Conservation (phyloP, 2,888 invertebrate genomes). For the Periphyllus acericola region DNA sequence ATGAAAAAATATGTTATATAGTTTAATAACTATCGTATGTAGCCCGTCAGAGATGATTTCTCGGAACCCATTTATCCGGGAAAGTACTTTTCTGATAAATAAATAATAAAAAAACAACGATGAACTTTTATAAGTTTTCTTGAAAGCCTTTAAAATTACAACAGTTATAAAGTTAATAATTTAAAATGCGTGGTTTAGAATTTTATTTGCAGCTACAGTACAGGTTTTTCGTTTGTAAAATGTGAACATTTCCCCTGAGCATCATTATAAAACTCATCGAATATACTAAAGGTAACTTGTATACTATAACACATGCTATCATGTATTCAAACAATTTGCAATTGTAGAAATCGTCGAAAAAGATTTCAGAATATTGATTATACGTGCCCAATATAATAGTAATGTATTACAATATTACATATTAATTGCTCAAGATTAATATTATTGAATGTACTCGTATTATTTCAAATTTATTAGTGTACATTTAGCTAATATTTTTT, state of each 20-base stretch:
- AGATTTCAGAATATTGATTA: neutral
- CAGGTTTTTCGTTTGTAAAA: slow-evolving; percentile 3
- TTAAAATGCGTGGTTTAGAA: neutral
- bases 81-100: neutral
- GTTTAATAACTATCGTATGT: neutral
- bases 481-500: too few species aligned
- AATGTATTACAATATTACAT: too few species aligned
- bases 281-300: slow-evolving; percentile 2
- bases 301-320: neutral
- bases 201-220: neutral
- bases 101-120: neutral
- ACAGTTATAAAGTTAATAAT: neutral
- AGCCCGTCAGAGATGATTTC: neutral
- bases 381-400: too few species aligned
- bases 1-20: neutral
- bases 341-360: neutral
- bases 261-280: neutral
- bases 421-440: too few species aligned
- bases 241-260: neutral
- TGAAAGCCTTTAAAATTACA: neutral
- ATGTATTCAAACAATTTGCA: neutral
- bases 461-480: too few species aligned
- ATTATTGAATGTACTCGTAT: too few species aligned
- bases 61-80: neutral
- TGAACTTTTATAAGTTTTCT: neutral